A percentile compares a stretch with the other conserved stretches of the same genome.
These are phyloP conservation scores for Apodemia zela DNA, from an alignment of 2,888 invertebrate genomes.

Conservation along the genomic window DNA sequence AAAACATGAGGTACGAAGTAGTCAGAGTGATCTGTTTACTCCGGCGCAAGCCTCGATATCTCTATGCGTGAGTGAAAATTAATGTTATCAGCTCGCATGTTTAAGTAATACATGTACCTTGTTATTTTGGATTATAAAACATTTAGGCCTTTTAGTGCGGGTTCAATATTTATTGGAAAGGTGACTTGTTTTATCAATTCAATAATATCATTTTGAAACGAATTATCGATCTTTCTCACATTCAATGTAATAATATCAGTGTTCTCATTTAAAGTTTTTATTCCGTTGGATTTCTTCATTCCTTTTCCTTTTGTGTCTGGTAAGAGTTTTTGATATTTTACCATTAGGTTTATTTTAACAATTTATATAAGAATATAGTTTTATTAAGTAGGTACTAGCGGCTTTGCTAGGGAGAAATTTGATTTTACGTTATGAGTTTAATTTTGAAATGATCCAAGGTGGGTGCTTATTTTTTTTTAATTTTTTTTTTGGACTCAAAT, in stretches of 20 bases:
- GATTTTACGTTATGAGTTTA: too few relatives aligned
- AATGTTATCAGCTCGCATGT: constrained; percentile 27
- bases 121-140: constrained; percentile 22
- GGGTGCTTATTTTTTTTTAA: too few relatives aligned
- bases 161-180: constrained; percentile 29
- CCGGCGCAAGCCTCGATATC: constrained; percentile 43
- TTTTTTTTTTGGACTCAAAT: too few relatives aligned
- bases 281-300: neutral
- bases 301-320: neutral
- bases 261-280: neutral
- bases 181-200: constrained; percentile 32
- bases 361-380: too few relatives aligned
- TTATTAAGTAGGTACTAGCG: too few relatives aligned
- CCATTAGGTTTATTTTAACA: too few relatives aligned
- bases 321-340: neutral
- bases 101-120: constrained; percentile 21
- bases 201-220: constrained; percentile 17
- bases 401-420: too few relatives aligned
- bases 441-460: too few relatives aligned
- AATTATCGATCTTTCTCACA: constrained; percentile 13
- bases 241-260: constrained; percentile 18
- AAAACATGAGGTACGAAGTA: constrained; percentile 56
- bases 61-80: constrained; percentile 36
- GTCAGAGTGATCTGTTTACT: constrained; percentile 50
- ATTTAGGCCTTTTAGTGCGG: constrained; percentile 27